Evolutionary conservation across 2,113 vertebrate genomes (phyloP).

Genomic region (Alethe castanea): DNA sequence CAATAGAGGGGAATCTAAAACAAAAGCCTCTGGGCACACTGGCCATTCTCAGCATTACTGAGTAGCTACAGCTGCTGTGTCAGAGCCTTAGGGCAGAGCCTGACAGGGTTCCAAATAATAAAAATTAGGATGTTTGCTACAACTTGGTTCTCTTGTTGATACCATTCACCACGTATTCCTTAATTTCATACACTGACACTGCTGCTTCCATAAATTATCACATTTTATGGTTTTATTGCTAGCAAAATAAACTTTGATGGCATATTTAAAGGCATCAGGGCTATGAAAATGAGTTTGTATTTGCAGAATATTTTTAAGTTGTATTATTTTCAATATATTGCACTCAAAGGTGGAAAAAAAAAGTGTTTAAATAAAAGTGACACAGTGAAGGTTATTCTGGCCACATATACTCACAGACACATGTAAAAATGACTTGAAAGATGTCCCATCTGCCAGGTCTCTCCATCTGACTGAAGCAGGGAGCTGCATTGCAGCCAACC

Average conservation of each 20-base stretch:
- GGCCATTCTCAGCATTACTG: neutral
- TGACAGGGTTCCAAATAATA: neutral
- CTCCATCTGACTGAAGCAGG: slow-evolving; percentile 21
- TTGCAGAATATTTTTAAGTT: neutral
- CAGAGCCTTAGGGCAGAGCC: neutral
- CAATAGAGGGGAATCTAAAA: neutral
- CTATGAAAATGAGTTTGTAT: slow-evolving; percentile 31
- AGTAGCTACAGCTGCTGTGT: neutral
- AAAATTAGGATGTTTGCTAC: neutral
- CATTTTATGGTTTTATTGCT: slow-evolving; percentile 10
- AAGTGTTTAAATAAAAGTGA: slow-evolving; percentile 17
- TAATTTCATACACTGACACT: slow-evolving; percentile 7
- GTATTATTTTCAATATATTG: slow-evolving; percentile 13
- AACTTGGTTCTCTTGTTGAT: neutral
- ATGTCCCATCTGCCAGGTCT: slow-evolving; percentile 51
- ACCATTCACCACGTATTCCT: neutral
- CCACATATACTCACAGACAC: slow-evolving; percentile 20
- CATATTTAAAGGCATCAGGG: neutral
- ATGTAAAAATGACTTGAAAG: slow-evolving; percentile 49
- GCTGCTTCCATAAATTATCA: slow-evolving; percentile 48
- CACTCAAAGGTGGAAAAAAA: neutral
- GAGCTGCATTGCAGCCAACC: slow-evolving; percentile 35
- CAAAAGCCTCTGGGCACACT: neutral
- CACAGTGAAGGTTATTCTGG: slow-evolving; percentile 45
- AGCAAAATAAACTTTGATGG: slow-evolving; percentile 17